Evolutionary conservation across 2,888 invertebrate species (phyloP).

Genomic region (Aleiodes testaceus): DNA sequence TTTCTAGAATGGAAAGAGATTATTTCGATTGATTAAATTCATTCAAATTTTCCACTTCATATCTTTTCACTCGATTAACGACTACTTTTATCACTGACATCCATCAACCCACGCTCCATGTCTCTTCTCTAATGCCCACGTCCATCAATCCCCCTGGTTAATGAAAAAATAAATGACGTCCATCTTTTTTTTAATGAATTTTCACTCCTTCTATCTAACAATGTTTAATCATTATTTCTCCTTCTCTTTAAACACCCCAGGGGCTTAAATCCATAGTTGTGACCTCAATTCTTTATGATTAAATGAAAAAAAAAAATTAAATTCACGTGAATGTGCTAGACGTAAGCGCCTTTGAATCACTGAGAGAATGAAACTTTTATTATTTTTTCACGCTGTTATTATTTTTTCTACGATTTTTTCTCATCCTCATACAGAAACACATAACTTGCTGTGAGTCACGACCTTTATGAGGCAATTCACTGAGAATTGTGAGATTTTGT

Average conservation of each 20-base stretch:
- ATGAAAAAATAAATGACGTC: neutral
- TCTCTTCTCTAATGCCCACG: neutral
- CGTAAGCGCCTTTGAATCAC: neutral
- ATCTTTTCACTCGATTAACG: conserved; percentile 17
- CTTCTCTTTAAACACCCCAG: too few relatives aligned
- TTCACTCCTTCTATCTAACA: neutral
- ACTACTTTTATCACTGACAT: neutral
- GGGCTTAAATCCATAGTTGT: too few relatives aligned
- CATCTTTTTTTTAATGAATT: neutral
- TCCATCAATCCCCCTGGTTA: neutral
- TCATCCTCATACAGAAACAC: neutral
- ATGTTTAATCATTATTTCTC: too few relatives aligned
- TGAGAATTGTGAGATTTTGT: conserved; percentile 38
- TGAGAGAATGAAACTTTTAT: neutral
- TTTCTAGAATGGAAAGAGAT: neutral
- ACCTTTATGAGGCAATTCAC: conserved; percentile 47
- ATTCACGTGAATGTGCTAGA: neutral
- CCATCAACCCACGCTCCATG: neutral
- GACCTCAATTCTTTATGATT: too few relatives aligned
- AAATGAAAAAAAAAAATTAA: neutral
- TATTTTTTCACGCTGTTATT: too few relatives aligned
- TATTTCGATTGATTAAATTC: neutral
- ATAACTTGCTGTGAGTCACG: neutral
- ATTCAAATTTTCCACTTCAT: conserved; percentile 1
- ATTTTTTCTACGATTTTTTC: neutral